Evolutionary conservation across 2,888 invertebrate genomes (phyloP).

Genomic region (Seira musarum): DNA sequence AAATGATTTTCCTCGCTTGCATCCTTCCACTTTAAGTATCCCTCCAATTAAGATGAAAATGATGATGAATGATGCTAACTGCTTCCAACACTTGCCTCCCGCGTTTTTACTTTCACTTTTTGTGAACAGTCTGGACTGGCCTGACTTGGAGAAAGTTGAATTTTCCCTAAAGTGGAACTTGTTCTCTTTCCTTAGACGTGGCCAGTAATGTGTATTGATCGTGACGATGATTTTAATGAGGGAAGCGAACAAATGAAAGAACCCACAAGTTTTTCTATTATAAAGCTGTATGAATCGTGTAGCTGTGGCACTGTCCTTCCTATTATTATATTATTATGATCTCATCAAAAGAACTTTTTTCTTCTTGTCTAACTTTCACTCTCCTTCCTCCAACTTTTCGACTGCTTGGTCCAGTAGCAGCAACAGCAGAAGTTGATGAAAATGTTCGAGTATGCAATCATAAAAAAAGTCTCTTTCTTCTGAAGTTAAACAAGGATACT

Average conservation of each 20-base stretch:
- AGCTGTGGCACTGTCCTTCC: neutral
- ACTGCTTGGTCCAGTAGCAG: neutral
- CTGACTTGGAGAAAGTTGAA: too few relatives aligned
- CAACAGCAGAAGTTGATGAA: neutral
- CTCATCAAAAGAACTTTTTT: neutral
- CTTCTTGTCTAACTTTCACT: neutral
- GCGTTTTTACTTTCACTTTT: too few relatives aligned
- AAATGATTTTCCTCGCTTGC: slow-evolving; percentile 78
- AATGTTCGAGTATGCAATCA: neutral
- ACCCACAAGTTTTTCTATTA: too few relatives aligned
- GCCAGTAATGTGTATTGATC: neutral
- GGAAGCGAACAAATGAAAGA: neutral
- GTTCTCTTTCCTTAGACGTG: too few relatives aligned
- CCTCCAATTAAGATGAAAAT: neutral
- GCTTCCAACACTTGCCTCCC: too few relatives aligned
- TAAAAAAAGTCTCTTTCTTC: neutral
- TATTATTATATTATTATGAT: neutral
- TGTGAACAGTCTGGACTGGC: too few relatives aligned
- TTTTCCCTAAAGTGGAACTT: too few relatives aligned
- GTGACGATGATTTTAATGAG: neutral
- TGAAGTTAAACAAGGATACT: too few relatives aligned
- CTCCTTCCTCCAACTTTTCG: neutral
- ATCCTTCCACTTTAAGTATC: slow-evolving; percentile 35
- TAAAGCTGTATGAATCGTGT: too few relatives aligned
- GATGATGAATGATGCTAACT: neutral